Conservation (phyloP, 2,797 vertebrate species). For the Molossus alvarezi region DNA sequence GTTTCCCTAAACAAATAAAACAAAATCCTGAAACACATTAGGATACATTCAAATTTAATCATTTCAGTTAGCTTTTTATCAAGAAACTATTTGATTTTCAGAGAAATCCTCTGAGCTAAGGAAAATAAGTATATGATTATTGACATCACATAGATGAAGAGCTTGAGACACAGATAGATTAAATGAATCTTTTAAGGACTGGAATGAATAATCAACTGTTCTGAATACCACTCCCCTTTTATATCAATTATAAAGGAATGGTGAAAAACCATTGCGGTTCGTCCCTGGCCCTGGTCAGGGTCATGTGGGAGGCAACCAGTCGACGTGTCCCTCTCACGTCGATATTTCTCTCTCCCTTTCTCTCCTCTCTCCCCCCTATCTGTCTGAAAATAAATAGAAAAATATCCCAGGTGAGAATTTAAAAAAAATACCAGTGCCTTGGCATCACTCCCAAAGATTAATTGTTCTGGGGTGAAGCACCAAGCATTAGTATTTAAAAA, state of each 20-base stretch:
- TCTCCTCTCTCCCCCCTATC: too few relatives aligned
- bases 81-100: background rate
- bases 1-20: constrained; percentile 39
- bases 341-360: too few relatives aligned
- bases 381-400: too few relatives aligned
- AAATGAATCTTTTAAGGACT: constrained; percentile 35
- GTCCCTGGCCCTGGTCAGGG: too few relatives aligned
- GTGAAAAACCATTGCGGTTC: background rate
- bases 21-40: constrained; percentile 35
- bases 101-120: background rate
- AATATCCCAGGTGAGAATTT: too few relatives aligned
- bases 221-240: background rate
- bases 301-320: too few relatives aligned
- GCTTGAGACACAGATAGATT: background rate
- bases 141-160: background rate
- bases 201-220: background rate
- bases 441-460: too few relatives aligned
- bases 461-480: too few relatives aligned
- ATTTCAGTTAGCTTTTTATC: constrained; percentile 29
- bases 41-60: background rate
- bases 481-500: too few relatives aligned
- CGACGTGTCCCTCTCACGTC: too few relatives aligned
- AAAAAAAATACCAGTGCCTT: too few relatives aligned
- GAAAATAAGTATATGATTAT: constrained; percentile 4
- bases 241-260: background rate